Evolutionary conservation across 2,797 vertebrate genomes (phyloP).

Genomic region (Florisuga fusca): DNA sequence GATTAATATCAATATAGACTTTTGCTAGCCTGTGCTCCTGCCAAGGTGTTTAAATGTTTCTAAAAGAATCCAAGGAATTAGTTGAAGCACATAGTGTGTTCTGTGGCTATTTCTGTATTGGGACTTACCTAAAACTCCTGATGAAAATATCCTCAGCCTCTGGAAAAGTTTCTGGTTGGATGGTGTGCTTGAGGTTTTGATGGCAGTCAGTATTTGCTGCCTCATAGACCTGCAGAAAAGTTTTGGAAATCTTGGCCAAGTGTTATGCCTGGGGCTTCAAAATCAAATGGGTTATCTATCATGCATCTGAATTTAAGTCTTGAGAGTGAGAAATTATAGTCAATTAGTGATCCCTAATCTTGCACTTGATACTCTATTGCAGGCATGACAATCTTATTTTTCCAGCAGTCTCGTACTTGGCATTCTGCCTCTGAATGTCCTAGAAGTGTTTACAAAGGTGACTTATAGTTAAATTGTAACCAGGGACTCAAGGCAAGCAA

Average conservation of each 20-base stretch:
- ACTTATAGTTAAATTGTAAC: neutral
- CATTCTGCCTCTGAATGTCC: neutral
- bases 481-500: neutral
- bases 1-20: neutral
- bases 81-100: neutral
- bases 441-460: neutral
- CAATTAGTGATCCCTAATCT: neutral
- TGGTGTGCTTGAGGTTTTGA: neutral
- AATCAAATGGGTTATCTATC: neutral
- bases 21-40: neutral
- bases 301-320: neutral
- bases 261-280: neutral
- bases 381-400: neutral
- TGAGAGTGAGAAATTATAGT: neutral
- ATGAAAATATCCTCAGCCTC: neutral
- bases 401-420: neutral
- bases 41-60: neutral
- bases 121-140: neutral
- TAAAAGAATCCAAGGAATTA: neutral
- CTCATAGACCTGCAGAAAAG: neutral
- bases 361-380: neutral
- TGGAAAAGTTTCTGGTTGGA: neutral
- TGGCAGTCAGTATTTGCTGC: neutral
- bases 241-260: neutral
- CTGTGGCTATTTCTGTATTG: neutral